Base-by-base conservation (phyloP, 64 coral and sea anemone species). In the Trachythela sp. region DNA sequence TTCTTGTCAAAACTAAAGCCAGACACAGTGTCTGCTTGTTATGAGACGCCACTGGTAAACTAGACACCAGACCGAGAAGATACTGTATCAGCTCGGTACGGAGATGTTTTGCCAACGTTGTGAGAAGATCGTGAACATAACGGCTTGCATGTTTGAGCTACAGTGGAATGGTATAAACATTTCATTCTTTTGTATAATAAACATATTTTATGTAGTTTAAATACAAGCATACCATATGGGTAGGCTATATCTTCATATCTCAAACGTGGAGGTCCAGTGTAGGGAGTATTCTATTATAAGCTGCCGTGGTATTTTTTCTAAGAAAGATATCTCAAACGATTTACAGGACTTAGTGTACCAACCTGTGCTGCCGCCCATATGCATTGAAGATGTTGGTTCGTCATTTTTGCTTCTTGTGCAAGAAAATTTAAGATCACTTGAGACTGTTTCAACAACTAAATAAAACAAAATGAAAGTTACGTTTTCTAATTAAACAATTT, bases 341-440 rank as follows among this genome's bases (percentile, higher is more conserved):
- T 59, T 59, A 22, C 24, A 22, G 54, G 54, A 17, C 24, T 59
- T 59, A 2, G 2, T 59, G 18, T 24, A n/a, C 56, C 20, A 64
- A 99, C 96, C 96, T 99, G 96, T 60, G 96, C 96, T 36, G 96
- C 96, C 8, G 92, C 91, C 96, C 96, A 99, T 9, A 99, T 99
- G 39, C 96, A 99, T 48, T 99, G 93, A 36, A 99, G 70, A 72
- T 99, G 96, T 13, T 94, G 92, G 15, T 80, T 95, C 1, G 93
- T 99, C 15, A 99, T 88, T 33, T 87, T 93, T 11, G 67, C 88
- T 87, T 99, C 96, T 29, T 92, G 96, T 0, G 96, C 96, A 31
- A 99, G 84, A 77, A 90, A 99, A 56, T 99, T 99, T 17, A 99
- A 68, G 15, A 99, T 99, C n/a, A 99, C 88, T 68, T 99, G 96